A percentile compares a stretch with the other conserved stretches of the same genome.
Evolutionary conservation across 2,888 invertebrate genomes (phyloP).

Genomic region (Saturnia japonica): DNA sequence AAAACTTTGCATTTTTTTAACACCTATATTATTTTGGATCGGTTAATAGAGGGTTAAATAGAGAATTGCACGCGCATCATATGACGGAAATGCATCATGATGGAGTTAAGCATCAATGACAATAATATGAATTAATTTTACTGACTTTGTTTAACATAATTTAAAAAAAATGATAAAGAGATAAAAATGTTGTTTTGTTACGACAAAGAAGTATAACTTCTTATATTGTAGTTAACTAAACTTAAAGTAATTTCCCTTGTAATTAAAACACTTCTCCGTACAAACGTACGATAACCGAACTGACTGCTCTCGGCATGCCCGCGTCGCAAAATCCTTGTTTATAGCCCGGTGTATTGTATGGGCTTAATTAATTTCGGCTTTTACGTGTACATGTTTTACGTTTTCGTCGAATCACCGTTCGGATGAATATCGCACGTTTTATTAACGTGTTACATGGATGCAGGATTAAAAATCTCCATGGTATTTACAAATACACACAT

Average conservation of each 20-base stretch:
- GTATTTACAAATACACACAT: background rate
- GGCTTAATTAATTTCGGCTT: constrained; percentile 72
- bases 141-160: too few species aligned
- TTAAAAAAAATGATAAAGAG: too few species aligned
- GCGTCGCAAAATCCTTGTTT: constrained; percentile 58
- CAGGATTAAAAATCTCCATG: background rate
- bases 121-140: too few species aligned
- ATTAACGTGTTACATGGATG: constrained; percentile 18
- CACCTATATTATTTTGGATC: too few species aligned
- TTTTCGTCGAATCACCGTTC: constrained; percentile 50
- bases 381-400: constrained; percentile 57
- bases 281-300: background rate
- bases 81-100: too few species aligned
- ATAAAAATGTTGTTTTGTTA: too few species aligned
- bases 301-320: constrained; percentile 26
- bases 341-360: constrained; percentile 59
- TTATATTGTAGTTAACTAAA: background rate
- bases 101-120: too few species aligned
- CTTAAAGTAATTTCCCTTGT: background rate
- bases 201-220: too few species aligned
- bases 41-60: too few species aligned
- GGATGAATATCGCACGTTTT: constrained; percentile 28
- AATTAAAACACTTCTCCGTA: background rate
- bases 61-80: too few species aligned
- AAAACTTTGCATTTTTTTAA: too few species aligned